A percentile compares a stretch with the other conserved stretches of the same genome.
Evolutionary conservation across 1,140 invertebrate genomes (phyloP).

Genomic region (Euura lappo): DNA sequence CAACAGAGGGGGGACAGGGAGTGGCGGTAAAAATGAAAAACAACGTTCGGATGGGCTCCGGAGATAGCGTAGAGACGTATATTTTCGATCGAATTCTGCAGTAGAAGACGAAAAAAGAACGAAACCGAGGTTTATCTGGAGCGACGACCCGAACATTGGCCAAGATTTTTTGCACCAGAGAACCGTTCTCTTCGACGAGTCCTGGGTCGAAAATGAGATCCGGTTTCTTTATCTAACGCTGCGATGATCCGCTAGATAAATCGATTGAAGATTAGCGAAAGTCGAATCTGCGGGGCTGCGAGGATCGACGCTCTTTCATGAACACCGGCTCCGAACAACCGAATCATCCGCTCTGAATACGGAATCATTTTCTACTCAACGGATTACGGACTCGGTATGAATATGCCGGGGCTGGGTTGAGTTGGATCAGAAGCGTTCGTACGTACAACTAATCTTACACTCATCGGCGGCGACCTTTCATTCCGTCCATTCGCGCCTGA

Average conservation of each 20-base stretch:
- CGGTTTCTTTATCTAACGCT: constrained; percentile 2
- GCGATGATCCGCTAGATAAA: neutral
- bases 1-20: neutral
- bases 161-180: neutral
- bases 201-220: neutral
- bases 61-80: too few species aligned
- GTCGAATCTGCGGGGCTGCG: neutral
- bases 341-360: too few species aligned
- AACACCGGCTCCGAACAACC: neutral
- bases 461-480: too few species aligned
- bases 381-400: too few species aligned
- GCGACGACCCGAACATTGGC: neutral
- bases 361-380: too few species aligned
- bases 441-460: too few species aligned
- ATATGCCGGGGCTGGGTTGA: too few species aligned
- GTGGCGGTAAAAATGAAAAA: neutral
- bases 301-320: neutral
- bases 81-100: neutral
- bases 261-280: neutral
- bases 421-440: too few species aligned
- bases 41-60: too few species aligned
- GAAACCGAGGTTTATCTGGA: neutral
- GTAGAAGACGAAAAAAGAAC: neutral
- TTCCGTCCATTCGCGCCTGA: too few species aligned
- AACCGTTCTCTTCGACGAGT: constrained; percentile 2